Base-by-base conservation (phyloP, 2,797 vertebrate species). In the Pelobates cultripes region DNA sequence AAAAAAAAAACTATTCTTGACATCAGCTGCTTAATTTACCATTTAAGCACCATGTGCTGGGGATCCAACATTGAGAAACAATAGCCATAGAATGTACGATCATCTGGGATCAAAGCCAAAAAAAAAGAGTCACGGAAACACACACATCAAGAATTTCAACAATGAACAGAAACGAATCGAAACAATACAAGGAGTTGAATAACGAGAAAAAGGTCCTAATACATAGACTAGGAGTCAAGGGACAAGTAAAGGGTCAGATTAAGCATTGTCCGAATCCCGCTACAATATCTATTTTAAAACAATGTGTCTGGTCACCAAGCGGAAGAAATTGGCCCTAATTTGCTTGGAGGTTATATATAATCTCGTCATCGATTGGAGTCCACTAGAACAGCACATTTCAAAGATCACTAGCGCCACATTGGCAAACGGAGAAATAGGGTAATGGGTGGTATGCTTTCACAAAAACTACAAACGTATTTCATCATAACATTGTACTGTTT, bases 61-160 rank as follows among this genome's bases (percentile, higher is more conserved):
- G 69, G 44, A 73, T 17, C n/a, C 17, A 64, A 40, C 5, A 28
- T 73, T 78, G 53, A 83, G 81, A 51, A 73, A 83, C 17, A 73
- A 61, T 69, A 45, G 41, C 57, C 71, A 5, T 28, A 64, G 28
- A 45, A 61, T 51, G 55, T 13, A 70, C 28, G 40, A 17, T 63
- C 69, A 72, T 68, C 71, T 61, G 64, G 81, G 81, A 74, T 13
- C 6, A 44, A 7, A 68, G 75, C 81, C 81, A 83, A 28, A 75
- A 64, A 0, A 9, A 60, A 71, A 17, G 63, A 12, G 60, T 17
- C 15, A 42, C 10, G 67, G n/a, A 64, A 64, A 43, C 15, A 73
- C 13, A 42, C 42, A 73, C 53, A 73, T 47, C 57, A 83, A 68
- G 69, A 83, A 78, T 73, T 61, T 3, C 3, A 83, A 78, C 81